Conservation (phyloP, 2,113 vertebrate genomes). For the Actinemys pallida region DNA sequence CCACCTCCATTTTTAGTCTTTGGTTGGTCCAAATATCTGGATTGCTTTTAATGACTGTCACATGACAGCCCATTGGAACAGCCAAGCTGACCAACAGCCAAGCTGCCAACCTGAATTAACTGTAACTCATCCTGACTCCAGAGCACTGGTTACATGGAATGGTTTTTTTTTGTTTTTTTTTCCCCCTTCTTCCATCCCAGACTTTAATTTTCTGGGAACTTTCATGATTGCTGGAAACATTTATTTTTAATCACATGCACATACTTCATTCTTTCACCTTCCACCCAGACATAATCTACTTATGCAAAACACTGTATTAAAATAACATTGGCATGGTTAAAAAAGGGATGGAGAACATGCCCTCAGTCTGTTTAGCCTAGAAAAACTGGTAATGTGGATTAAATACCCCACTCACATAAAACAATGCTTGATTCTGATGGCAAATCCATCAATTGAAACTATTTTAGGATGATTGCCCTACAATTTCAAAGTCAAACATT, state of each 20-base stretch:
- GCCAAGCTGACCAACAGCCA: too few species aligned
- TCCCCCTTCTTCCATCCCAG: neutral
- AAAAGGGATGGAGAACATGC: neutral
- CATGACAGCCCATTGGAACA: neutral
- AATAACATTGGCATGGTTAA: neutral
- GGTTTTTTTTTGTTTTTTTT: fast-evolving
- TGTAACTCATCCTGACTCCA: neutral
- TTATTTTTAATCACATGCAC: neutral
- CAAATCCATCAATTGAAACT: neutral
- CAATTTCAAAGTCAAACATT: neutral
- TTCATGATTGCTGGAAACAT: neutral
- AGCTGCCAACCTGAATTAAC: neutral
- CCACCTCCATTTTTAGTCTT: neutral
- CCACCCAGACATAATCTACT: neutral
- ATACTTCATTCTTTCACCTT: neutral
- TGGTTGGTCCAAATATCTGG: neutral
- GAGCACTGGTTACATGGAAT: neutral
- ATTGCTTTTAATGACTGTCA: neutral
- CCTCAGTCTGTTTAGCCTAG: neutral
- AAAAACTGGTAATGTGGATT: neutral
- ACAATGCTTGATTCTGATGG: neutral
- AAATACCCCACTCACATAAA: neutral
- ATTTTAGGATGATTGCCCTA: neutral
- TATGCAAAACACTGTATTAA: neutral
- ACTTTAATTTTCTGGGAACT: neutral